These are phyloP conservation scores for Micrasema minimum DNA, from an alignment of 1,140 invertebrate species.

Conservation along the genomic window DNA sequence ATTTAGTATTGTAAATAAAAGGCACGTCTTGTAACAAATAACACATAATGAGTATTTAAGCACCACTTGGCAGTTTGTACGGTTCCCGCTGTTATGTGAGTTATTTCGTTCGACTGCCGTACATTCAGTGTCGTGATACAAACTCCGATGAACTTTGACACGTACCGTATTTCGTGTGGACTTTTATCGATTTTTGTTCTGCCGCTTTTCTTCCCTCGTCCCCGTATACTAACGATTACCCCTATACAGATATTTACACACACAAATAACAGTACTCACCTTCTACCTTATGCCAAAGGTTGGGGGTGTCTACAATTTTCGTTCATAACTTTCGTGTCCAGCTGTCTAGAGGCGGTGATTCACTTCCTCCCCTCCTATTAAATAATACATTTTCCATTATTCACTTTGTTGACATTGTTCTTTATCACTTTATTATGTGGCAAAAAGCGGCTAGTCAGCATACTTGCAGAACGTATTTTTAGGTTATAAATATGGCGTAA, in stretches of 20 bases:
- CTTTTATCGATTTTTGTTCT: conserved; percentile 39
- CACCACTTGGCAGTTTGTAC: too few species aligned
- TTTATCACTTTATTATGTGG: too few species aligned
- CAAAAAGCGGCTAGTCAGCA: too few species aligned
- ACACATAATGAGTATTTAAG: too few species aligned
- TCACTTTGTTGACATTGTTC: too few species aligned
- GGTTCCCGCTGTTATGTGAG: neutral
- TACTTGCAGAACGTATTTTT: too few species aligned
- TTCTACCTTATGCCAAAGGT: neutral
- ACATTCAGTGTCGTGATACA: conserved; percentile 32
- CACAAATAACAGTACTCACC: neutral
- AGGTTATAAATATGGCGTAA: too few species aligned
- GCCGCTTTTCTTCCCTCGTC: conserved; percentile 6
- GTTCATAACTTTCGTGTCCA: conserved; percentile 25
- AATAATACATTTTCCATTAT: neutral
- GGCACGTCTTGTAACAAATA: too few species aligned
- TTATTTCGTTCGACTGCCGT: conserved; percentile 10
- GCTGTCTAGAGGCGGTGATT: conserved; percentile 22
- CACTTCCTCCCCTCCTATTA: conserved; percentile 9
- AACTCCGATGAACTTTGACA: conserved; percentile 43
- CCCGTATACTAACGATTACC: neutral
- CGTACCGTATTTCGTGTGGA: conserved; percentile 39
- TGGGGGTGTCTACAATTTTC: conserved; percentile 9
- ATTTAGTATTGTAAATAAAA: too few species aligned
- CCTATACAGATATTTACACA: neutral